Base-by-base conservation (phyloP, 1,140 invertebrate species). In the Heliothis subflexa region DNA sequence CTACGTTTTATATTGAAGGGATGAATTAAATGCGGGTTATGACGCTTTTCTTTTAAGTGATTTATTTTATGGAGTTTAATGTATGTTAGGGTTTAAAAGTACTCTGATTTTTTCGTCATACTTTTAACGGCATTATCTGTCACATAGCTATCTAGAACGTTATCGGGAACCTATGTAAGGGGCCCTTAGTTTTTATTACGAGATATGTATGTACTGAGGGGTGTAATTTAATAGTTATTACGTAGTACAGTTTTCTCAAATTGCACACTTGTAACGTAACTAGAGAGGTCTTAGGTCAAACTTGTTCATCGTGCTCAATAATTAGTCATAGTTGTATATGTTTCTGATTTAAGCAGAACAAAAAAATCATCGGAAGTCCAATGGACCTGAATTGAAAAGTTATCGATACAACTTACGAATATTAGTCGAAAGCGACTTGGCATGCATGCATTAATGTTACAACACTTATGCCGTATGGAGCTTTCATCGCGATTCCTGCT, bases 1-100 rank as follows among this genome's bases (percentile, higher is more conserved):
- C 45, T 61, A 72, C 55, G 61, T 76, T 75, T 68, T 76, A 72
- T 75, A 64, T 62, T 64, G 47, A 52, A 52, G 11, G 66, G 18
- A n/a, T 66, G 49, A 54, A 64, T 49, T 57, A 66, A 73, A 64
- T 54, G 28, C 14, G 13, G 33, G 33, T 74, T 61, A 61, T 59
- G 40, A 47, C 28, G 50, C 14, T 71, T 52, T 70, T 1, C 7
- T 59, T 11, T 59, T 59, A 59, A 54, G 1, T 55, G 9, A 55
- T 71, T 70, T 70, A 50, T 68, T 68, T 61, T 12, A 13, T 14
- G 21, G 57, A 4, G 40, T 2, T 16, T 66, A 49, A 21, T 66
- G 9, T 47, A 2, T 49, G 10, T 9, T 21, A 10, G 52, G 10
- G 52, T 16, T 55, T 55, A 10, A 55, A 54, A 54, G 14, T 7